Percentiles rank a stretch among this genome's conserved stretches.
Conservation (phyloP, 2,888 invertebrate genomes). For the Cancer borealis region DNA sequence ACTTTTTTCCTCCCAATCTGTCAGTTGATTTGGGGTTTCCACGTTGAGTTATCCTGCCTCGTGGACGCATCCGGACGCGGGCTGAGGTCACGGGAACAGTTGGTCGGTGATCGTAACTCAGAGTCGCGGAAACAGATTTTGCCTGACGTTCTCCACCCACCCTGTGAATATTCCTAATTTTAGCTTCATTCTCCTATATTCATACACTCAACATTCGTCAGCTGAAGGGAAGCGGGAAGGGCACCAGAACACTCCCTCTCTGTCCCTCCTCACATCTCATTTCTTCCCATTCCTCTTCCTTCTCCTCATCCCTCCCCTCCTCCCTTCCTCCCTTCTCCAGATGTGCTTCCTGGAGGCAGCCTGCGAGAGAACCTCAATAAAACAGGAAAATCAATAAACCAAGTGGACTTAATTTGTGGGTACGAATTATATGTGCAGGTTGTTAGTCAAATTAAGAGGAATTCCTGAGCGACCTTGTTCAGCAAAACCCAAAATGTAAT, state of each 20-base stretch:
- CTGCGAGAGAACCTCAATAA: neutral
- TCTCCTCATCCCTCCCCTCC: neutral
- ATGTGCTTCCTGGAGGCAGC: neutral
- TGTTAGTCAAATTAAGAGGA: neutral
- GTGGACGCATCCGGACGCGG: conserved; percentile 37
- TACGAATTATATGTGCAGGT: neutral
- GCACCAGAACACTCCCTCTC: neutral
- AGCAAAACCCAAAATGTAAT: neutral
- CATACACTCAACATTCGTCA: conserved; percentile 21
- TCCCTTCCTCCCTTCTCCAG: neutral
- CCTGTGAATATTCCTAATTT: conserved; percentile 62
- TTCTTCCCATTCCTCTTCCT: neutral
- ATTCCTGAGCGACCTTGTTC: neutral
- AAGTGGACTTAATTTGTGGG: neutral
- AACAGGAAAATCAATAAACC: neutral
- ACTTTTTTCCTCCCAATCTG: neutral
- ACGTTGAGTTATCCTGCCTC: neutral
- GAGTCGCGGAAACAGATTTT: conserved; percentile 51
- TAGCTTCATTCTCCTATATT: conserved; percentile 52
- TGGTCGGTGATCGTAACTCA: conserved; percentile 60
- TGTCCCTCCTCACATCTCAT: neutral
- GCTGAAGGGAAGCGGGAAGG: neutral
- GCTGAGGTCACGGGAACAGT: conserved; percentile 57
- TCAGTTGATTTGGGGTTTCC: neutral
- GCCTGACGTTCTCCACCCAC: conserved; percentile 34